Conservation (phyloP, 2,797 vertebrate genomes). For the Ataeniobius toweri region DNA sequence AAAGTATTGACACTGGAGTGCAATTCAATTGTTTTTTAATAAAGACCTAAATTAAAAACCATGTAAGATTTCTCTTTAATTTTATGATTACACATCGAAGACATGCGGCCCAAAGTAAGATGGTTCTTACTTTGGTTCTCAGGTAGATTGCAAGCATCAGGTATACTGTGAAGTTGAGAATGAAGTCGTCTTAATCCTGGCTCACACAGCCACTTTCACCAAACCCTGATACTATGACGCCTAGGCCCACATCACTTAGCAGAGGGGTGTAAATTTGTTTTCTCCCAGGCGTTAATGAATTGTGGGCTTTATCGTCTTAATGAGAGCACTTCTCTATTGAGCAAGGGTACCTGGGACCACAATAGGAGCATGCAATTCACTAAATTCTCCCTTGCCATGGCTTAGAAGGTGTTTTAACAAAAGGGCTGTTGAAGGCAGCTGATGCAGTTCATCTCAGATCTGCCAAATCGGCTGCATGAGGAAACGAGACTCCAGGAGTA, state of each 20-base stretch:
- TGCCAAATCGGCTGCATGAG: slow-evolving; percentile 53
- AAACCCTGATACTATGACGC: slow-evolving; percentile 29
- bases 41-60: not conserved
- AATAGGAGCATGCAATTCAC: slow-evolving; percentile 50
- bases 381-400: slow-evolving; percentile 42
- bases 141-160: slow-evolving; percentile 48
- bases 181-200: slow-evolving; percentile 47
- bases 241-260: slow-evolving; percentile 61
- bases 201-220: slow-evolving; percentile 25
- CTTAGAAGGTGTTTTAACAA: slow-evolving; percentile 47
- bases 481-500: slow-evolving; percentile 62
- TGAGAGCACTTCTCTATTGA: slow-evolving; percentile 57
- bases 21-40: too few species aligned
- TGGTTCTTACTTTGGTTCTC: slow-evolving; percentile 45
- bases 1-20: not conserved
- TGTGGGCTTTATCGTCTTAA: slow-evolving; percentile 67
- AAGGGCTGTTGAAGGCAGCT: slow-evolving; percentile 27
- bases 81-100: not conserved
- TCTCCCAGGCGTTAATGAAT: slow-evolving; percentile 79
- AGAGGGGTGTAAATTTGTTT: slow-evolving; percentile 78
- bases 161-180: slow-evolving; percentile 58
- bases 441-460: slow-evolving; percentile 56
- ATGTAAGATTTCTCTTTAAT: not conserved
- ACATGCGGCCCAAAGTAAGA: slow-evolving; percentile 26
- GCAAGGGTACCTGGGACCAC: slow-evolving; percentile 54